Evolutionary conservation across 2,888 invertebrate genomes (phyloP).

Genomic region (Girardia tigrina): DNA sequence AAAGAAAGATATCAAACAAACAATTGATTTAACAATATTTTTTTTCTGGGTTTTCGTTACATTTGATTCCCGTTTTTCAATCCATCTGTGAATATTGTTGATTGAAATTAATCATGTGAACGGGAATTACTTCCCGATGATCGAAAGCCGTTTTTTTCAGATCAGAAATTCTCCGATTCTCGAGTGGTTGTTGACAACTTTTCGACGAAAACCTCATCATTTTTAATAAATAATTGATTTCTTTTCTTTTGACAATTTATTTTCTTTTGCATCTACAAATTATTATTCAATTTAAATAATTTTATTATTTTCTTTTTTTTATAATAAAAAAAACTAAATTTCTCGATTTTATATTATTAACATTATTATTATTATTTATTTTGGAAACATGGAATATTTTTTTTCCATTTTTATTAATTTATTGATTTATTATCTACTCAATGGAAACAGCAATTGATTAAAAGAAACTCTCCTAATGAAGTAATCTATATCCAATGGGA

Average conservation of each 20-base stretch:
- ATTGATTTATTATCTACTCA: background rate
- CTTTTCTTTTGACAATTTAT: too few relatives aligned
- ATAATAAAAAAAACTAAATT: too few relatives aligned
- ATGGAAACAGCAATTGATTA: background rate
- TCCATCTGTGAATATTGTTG: constrained; percentile 10
- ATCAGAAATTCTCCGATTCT: constrained; percentile 2
- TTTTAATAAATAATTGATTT: too few relatives aligned
- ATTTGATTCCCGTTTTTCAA: too few relatives aligned
- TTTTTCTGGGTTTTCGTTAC: background rate
- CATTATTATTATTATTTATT: too few relatives aligned
- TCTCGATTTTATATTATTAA: too few relatives aligned
- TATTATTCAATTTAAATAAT: too few relatives aligned
- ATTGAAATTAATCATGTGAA: constrained; percentile 16
- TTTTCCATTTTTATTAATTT: background rate
- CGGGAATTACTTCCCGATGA: background rate
- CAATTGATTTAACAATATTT: background rate
- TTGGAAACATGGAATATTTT: too few relatives aligned
- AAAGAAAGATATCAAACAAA: background rate
- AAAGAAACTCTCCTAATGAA: constrained; percentile 19
- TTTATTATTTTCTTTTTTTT: too few relatives aligned
- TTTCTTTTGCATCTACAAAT: too few relatives aligned
- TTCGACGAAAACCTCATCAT: too few relatives aligned
- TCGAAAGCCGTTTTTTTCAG: background rate
- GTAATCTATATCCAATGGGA: constrained; percentile 20
- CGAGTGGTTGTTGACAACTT: constrained; percentile 18